A percentile compares a stretch with the other conserved stretches of the same genome.
These are phyloP conservation scores for Peromyscus eremicus DNA, from an alignment of 2,797 vertebrate genomes.

Conservation along the genomic window DNA sequence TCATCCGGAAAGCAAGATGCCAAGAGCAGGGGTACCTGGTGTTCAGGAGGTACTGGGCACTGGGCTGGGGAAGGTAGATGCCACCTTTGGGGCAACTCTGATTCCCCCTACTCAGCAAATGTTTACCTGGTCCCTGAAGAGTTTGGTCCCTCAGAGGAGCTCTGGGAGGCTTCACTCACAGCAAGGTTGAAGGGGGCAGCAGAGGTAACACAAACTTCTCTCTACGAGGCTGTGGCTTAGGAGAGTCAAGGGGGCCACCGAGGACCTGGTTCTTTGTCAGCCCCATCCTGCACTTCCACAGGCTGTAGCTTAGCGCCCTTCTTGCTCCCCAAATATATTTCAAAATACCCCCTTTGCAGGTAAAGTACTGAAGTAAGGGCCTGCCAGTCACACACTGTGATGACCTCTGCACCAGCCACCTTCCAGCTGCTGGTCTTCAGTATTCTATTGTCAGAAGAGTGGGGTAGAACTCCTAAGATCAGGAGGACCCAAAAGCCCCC, in stretches of 20 bases:
- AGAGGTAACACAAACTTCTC: neutral
- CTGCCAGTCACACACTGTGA: neutral
- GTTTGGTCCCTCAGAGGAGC: neutral
- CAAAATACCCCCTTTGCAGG: neutral
- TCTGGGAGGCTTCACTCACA: neutral
- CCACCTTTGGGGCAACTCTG: neutral
- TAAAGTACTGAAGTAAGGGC: neutral
- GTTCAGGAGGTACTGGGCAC: neutral
- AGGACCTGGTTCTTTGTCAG: neutral
- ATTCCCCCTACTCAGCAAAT: neutral
- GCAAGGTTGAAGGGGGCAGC: neutral
- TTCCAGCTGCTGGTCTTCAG: neutral
- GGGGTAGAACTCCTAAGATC: neutral
- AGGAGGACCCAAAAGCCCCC: neutral
- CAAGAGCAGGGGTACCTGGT: neutral
- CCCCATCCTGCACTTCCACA: neutral
- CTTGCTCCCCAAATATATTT: neutral
- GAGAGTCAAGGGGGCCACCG: neutral
- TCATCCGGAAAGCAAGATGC: neutral
- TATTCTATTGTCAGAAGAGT: neutral
- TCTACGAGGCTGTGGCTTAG: neutral
- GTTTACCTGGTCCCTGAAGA: neutral
- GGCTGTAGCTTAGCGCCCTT: neutral
- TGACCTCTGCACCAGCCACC: neutral
- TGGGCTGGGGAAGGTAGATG: conserved; percentile 10